Percentiles rank a stretch among this genome's conserved stretches.
phyloP scores from a whole-genome alignment of 2,888 invertebrate species.

The Phymatocera aterrima region DNA sequence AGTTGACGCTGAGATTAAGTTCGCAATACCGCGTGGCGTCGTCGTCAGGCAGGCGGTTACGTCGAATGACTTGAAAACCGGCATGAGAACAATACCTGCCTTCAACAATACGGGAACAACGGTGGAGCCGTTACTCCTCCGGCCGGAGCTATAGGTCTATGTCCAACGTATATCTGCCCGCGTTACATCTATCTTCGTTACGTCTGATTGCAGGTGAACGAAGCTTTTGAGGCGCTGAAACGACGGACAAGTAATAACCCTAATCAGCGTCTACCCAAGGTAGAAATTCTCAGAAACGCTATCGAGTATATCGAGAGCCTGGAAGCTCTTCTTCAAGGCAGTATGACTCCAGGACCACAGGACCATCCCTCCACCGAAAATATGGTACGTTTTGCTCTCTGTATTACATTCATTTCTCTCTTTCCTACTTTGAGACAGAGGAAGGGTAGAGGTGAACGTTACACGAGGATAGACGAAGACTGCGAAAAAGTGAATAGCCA shows the following conservation, averaged over 20 bases:
- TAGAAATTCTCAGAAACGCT: constrained; percentile 97
- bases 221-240: constrained; percentile 97
- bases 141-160: neutral
- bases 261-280: constrained; percentile 96
- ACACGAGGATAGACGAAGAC: no score
- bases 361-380: constrained; percentile 60
- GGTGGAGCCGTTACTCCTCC: neutral
- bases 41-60: constrained; percentile 1
- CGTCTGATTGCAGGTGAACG: constrained; percentile 86
- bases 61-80: neutral
- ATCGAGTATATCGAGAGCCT: constrained; percentile 98
- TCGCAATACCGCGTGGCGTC: no score
- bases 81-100: neutral
- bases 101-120: neutral
- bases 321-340: constrained; percentile 87
- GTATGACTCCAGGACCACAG: constrained; percentile 68
- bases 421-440: neutral
- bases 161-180: neutral
- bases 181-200: constrained; percentile 33
- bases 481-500: no score
- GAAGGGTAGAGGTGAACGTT: neutral
- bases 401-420: neutral
- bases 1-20: constrained; percentile 9
- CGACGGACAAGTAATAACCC: constrained; percentile 96
- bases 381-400: constrained; percentile 49